Evolutionary conservation across 2,797 vertebrate genomes (phyloP), one percentile per base, ranked within the genome.

Genomic region (Myoxocephalus aenaeus): DNA sequence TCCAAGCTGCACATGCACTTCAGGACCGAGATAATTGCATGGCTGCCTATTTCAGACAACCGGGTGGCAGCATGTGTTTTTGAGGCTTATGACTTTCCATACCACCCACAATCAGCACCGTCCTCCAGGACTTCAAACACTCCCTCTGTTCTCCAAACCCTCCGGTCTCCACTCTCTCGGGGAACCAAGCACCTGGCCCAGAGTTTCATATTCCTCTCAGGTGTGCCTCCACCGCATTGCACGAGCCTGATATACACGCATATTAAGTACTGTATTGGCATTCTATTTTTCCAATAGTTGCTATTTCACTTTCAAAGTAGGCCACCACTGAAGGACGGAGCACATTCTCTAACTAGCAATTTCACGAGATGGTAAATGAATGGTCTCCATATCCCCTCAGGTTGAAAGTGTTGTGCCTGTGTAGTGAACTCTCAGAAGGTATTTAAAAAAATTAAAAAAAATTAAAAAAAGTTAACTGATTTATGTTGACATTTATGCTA

Each of bases 301-400:
- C 84, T 90, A 88, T 91, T 93, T 93, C 88, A 92, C 90, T 92
- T 94, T 95, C 77, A 93, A 94, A 94, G 91, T 92, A 92, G 92
- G 92, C 87, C 90, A 92, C 89, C 90, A 84, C 74, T 90, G 83
- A 92, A 90, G 90, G 91, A 94, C 91, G 88, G 81, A 81, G 76
- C 66, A 80, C 81, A 78, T 85, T 89, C 85, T 57, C 78, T 87
- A 85, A 86, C 82, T 83, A 86, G 84, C 80, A 91, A 91, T 93
- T 89, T 82, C 83, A 87, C 86, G 88, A 86, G 85, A 90, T 68
- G 66, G 64, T 72, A 76, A 78, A 87, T 83, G 77, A 90, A 66
- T 77, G 69, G 67, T 79, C 57, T 83, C 63, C 22, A 66, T 59
- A 80, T 76, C 56, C 77, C 79, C 59, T 70, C 63, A 76, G 79